A percentile compares a stretch with the other conserved stretches of the same genome.
These are phyloP conservation scores for Paramormyrops kingsleyae DNA, from an alignment of 2,113 vertebrate genomes.

Conservation along the genomic window DNA sequence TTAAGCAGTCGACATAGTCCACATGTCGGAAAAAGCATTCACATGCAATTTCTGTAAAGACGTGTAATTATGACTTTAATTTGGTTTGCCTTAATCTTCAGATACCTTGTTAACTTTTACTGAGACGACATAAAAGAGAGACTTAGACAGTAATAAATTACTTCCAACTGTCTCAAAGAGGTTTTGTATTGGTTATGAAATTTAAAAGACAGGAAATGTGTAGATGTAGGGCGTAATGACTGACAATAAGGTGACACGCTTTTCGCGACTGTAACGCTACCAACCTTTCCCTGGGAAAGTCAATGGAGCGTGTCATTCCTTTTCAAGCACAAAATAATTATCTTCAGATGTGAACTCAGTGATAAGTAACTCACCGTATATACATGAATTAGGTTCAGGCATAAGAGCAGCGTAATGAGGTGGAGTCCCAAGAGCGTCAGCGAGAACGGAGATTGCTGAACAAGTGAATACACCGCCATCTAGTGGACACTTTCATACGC, in stretches of 20 bases:
- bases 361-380: neutral
- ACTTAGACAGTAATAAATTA: constrained; percentile 27
- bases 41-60: constrained; percentile 24
- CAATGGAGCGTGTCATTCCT: constrained; percentile 26
- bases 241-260: constrained; percentile 14
- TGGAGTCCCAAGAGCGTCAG: neutral
- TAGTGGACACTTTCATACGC: constrained; percentile 22
- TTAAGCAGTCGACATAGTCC: neutral
- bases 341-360: constrained; percentile 34
- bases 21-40: constrained; percentile 18
- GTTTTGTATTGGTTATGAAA: constrained; percentile 14
- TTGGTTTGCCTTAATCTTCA: constrained; percentile 19
- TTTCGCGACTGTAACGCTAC: constrained; percentile 17
- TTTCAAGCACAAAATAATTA: constrained; percentile 41
- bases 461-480: constrained; percentile 42
- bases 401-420: constrained; percentile 27
- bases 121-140: constrained; percentile 25
- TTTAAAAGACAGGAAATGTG: neutral
- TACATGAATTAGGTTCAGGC: constrained; percentile 9
- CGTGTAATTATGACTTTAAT: constrained; percentile 22
- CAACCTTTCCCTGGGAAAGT: constrained; percentile 31
- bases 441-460: constrained; percentile 16
- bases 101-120: constrained; percentile 22
- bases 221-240: neutral
- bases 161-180: constrained; percentile 26